phyloP scores from a whole-genome alignment of 2,797 vertebrate genomes.

The Naso thynnoides region DNA sequence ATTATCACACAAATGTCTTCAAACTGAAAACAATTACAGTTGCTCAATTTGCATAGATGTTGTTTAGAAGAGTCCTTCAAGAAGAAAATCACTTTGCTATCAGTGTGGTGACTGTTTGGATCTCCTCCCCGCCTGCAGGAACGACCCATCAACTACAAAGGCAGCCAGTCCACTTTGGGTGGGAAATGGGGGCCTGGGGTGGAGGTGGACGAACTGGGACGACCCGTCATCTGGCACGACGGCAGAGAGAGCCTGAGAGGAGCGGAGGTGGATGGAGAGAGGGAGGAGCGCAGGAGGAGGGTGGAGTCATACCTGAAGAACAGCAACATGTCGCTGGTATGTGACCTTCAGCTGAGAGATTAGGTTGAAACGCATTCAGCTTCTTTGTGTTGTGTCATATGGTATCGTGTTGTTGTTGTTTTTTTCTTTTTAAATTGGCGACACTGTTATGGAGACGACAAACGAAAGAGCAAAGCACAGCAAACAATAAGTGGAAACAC shows the following conservation, averaged over 20 bases:
- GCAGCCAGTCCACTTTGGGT: constrained; percentile 87
- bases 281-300: constrained; percentile 65
- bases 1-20: background rate
- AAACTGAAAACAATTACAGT: background rate
- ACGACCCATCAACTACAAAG: constrained; percentile 55
- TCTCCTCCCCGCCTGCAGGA: constrained; percentile 54
- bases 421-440: constrained; percentile 4
- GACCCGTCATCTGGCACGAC: constrained; percentile 68
- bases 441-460: constrained; percentile 5
- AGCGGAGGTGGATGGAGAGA: constrained; percentile 63
- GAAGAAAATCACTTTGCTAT: background rate
- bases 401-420: constrained; percentile 5
- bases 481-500: background rate
- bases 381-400: constrained; percentile 16
- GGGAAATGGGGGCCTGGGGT: constrained; percentile 82
- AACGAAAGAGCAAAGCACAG: background rate
- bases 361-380: background rate
- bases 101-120: background rate
- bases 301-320: constrained; percentile 76
- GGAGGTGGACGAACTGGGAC: constrained; percentile 83
- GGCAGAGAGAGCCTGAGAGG: constrained; percentile 45
- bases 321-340: constrained; percentile 84
- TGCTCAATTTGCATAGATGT: background rate
- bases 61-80: background rate
- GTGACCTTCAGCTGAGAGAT: constrained; percentile 12